These are phyloP conservation scores for Threskiornis aethiopicus DNA, from an alignment of 2,797 vertebrate genomes.

Conservation along the genomic window DNA sequence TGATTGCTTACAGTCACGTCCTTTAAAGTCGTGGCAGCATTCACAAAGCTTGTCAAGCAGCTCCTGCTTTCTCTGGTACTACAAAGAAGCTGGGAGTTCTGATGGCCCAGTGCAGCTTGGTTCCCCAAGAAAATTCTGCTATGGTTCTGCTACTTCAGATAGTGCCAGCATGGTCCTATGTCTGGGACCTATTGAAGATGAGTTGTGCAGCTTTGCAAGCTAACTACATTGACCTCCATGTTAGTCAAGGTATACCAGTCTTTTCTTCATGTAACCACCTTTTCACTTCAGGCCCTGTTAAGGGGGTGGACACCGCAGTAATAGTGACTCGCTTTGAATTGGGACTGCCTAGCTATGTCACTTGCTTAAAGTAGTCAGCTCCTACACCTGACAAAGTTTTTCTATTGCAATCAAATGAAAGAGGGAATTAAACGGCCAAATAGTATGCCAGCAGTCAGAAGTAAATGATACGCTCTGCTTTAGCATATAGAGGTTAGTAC, in stretches of 20 bases:
- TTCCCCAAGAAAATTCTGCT: neutral
- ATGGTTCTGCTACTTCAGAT: neutral
- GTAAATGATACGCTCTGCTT: neutral
- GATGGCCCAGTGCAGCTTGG: too few relatives aligned
- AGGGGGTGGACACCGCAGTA: fast-evolving
- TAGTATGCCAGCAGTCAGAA: neutral
- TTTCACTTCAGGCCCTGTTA: neutral
- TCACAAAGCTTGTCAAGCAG: neutral
- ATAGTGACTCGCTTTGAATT: neutral
- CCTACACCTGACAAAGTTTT: neutral
- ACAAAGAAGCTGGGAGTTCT: neutral
- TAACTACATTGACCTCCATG: too few relatives aligned
- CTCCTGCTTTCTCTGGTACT: neutral
- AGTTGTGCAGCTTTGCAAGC: neutral
- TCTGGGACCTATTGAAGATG: neutral
- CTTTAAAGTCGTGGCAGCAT: neutral
- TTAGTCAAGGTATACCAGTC: neutral
- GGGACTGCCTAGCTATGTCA: neutral
- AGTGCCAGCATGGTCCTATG: fast-evolving
- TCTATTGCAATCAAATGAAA: neutral
- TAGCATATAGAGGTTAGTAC: neutral
- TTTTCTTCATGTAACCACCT: neutral
- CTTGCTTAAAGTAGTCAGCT: neutral
- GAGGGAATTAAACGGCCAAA: neutral
- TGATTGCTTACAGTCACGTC: neutral